These are phyloP conservation scores for Girardinichthys multiradiatus DNA, from an alignment of 2,113 vertebrate species.

Conservation along the genomic window DNA sequence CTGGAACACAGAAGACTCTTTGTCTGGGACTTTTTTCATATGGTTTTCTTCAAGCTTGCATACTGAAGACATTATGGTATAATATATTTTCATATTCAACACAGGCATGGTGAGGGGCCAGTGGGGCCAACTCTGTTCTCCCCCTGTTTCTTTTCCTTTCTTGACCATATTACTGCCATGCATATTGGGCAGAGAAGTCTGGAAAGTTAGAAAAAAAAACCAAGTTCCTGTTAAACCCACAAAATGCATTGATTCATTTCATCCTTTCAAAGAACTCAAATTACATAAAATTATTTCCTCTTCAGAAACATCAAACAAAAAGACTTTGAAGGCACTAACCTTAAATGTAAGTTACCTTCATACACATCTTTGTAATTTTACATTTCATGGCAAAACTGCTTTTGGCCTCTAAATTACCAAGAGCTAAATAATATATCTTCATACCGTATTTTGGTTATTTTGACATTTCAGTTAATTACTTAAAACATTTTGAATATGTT, in stretches of 20 bases:
- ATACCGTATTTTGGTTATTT: background rate
- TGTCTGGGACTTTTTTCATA: conserved; percentile 83
- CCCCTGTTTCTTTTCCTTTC: conserved; percentile 20
- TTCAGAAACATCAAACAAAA: background rate
- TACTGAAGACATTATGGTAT: conserved; percentile 85
- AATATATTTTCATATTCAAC: conserved; percentile 82
- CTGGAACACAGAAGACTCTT: conserved; percentile 83
- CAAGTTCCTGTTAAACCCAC: conserved; percentile 26
- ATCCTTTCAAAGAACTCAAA: conserved; percentile 37
- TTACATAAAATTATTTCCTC: conserved; percentile 31
- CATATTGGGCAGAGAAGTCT: conserved; percentile 38
- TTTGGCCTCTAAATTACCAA: background rate
- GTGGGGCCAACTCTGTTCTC: conserved; percentile 36
- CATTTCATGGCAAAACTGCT: no score
- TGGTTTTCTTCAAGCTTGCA: conserved; percentile 85
- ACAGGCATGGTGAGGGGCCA: conserved; percentile 60
- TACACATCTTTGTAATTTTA: no score
- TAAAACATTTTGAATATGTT: background rate
- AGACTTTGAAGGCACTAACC: background rate
- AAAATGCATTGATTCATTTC: conserved; percentile 22
- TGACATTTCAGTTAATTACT: background rate
- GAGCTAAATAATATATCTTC: background rate
- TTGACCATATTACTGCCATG: conserved; percentile 54
- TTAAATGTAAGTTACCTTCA: background rate
- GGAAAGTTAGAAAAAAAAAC: conserved; percentile 26